phyloP scores from a whole-genome alignment of 1,140 invertebrate genomes.

The Meloidogyne hapla region DNA sequence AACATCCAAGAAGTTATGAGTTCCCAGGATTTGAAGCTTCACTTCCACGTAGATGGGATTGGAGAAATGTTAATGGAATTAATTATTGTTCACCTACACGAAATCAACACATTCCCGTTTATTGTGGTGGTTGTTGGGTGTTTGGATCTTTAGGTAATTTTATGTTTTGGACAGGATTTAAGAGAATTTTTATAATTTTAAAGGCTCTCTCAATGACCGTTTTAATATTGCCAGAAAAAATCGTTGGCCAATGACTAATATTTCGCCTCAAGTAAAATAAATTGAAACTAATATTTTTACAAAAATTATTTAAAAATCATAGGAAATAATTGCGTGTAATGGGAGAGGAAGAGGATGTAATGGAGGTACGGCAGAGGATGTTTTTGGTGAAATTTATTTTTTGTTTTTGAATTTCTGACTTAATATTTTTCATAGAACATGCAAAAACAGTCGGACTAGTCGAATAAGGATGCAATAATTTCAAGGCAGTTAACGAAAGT shows the following conservation, averaged over 20 bases:
- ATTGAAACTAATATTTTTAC: background rate
- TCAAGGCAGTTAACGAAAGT: conserved; percentile 68
- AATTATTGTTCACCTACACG: conserved; percentile 67
- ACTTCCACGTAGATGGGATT: conserved; percentile 66
- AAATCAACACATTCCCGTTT: conserved; percentile 65
- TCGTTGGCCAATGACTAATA: conserved; percentile 60
- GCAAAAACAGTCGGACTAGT: conserved; percentile 67
- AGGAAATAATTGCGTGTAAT: conserved; percentile 66
- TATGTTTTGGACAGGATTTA: too few species aligned
- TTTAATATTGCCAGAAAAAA: conserved; percentile 63
- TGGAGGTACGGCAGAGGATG: conserved; percentile 65
- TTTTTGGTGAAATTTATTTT: conserved; percentile 43
- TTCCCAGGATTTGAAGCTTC: conserved; percentile 52
- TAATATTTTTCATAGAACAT: conserved; percentile 54
- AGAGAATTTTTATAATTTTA: too few species aligned
- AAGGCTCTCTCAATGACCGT: conserved; percentile 60
- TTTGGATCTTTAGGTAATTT: conserved; percentile 57
- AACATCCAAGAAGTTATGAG: conserved; percentile 50
- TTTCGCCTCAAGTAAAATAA: conserved; percentile 54
- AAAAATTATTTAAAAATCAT: background rate
- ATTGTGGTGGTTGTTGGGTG: conserved; percentile 63
- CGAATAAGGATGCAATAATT: conserved; percentile 69
- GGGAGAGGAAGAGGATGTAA: conserved; percentile 65
- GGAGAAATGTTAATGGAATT: conserved; percentile 66
- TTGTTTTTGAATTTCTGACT: too few species aligned